Conservation (phyloP, 2,888 invertebrate genomes). For the Tetranychus piercei region DNA sequence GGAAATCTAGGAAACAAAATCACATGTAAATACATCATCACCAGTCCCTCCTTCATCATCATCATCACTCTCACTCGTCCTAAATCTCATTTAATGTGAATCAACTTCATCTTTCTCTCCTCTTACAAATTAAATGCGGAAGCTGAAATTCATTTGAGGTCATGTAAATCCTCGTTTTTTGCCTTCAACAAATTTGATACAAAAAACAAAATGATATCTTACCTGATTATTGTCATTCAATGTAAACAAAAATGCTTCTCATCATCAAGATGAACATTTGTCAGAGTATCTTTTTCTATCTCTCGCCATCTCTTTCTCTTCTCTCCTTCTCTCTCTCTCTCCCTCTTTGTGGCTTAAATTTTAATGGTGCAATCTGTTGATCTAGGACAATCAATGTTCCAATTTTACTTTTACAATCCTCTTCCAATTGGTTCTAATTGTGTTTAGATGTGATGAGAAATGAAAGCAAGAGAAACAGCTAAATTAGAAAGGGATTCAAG, state of each 20-base stretch:
- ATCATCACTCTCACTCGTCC: not conserved
- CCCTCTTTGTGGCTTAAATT: not conserved
- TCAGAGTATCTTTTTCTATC: not conserved
- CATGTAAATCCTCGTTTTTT: not conserved
- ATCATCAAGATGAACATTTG: not conserved
- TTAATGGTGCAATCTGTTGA: not conserved
- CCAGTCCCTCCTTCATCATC: not conserved
- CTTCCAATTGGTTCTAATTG: not conserved
- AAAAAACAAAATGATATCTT: not conserved
- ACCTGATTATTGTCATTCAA: not conserved
- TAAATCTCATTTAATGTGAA: not conserved
- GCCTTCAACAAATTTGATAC: not conserved
- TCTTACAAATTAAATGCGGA: conserved; percentile 8
- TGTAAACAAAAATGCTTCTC: not conserved
- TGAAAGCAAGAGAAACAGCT: not conserved
- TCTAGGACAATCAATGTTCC: not conserved
- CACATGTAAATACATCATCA: not conserved
- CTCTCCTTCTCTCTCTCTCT: not conserved
- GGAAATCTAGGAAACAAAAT: not conserved
- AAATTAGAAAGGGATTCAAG: not conserved
- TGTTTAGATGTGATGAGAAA: not conserved
- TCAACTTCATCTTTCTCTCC: not conserved
- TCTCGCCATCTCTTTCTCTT: not conserved
- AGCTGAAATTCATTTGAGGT: conserved; percentile 7
- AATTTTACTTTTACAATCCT: not conserved